Conservation (phyloP, 2,797 vertebrate genomes). For the Alfaro cultratus region DNA sequence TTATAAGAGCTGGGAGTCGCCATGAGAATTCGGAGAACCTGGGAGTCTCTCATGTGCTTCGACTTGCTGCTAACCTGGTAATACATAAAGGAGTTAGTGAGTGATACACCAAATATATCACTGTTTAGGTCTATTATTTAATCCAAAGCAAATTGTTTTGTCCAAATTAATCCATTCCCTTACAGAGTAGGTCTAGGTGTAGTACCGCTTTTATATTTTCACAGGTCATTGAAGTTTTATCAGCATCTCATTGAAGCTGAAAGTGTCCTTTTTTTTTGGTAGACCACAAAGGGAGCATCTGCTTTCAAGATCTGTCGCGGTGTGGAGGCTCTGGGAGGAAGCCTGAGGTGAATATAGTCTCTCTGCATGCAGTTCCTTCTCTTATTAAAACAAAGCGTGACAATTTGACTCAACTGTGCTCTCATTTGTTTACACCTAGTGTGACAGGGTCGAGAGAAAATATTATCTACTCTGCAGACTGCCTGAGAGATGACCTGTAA, state of each 20-base stretch:
- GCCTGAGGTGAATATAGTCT: constrained; percentile 82
- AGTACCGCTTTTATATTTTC: not conserved
- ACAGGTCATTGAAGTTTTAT: not conserved
- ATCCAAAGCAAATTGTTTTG: not conserved
- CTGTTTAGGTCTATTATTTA: not conserved
- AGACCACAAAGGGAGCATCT: constrained; percentile 92
- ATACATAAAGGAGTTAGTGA: constrained; percentile 27
- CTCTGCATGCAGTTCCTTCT: not conserved
- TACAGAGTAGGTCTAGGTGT: not conserved
- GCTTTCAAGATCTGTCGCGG: constrained; percentile 90
- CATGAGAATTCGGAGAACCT: constrained; percentile 84
- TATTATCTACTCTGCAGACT: constrained; percentile 87
- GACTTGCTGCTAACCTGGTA: constrained; percentile 90
- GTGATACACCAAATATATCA: not conserved
- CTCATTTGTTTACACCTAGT: constrained; percentile 62
- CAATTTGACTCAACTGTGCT: constrained; percentile 13
- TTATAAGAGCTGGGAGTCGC: constrained; percentile 91
- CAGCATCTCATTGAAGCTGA: not conserved
- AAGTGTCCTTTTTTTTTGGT: constrained; percentile 18
- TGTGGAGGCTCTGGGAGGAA: constrained; percentile 89
- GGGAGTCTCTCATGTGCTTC: constrained; percentile 90
- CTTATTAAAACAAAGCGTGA: not conserved
- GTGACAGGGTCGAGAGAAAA: constrained; percentile 89
- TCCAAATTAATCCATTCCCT: not conserved
- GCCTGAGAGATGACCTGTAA: constrained; percentile 89